These are phyloP conservation scores for Tortrix viridana DNA, from an alignment of 2,888 invertebrate species.

Conservation along the genomic window DNA sequence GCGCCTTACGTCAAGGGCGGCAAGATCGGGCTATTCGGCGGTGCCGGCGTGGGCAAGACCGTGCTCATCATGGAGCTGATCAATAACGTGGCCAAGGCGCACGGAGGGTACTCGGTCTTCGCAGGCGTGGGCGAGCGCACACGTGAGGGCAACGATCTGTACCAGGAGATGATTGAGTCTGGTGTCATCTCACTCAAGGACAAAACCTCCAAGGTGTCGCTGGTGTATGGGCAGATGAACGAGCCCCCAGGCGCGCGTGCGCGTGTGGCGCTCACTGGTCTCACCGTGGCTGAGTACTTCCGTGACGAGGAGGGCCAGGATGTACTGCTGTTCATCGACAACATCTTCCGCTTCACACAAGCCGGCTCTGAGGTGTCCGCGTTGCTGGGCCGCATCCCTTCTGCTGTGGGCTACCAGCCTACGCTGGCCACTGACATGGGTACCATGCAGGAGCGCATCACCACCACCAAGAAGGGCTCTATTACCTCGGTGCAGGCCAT, in stretches of 20 bases:
- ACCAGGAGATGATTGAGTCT: constrained; percentile 98
- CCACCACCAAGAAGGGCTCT: constrained; percentile 95
- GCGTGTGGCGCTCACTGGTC: constrained; percentile 95
- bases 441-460: constrained; percentile 98
- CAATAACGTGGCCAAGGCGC: constrained; percentile 97
- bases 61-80: constrained; percentile 98
- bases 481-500: constrained; percentile 95
- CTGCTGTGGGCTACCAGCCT: constrained; percentile 98
- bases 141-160: constrained; percentile 98
- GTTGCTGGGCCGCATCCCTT: constrained; percentile 97
- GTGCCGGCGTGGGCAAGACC: constrained; percentile 98
- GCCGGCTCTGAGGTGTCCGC: constrained; percentile 96
- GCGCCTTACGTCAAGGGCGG: constrained; percentile 98
- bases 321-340: constrained; percentile 97
- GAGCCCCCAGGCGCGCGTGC: constrained; percentile 98
- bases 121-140: constrained; percentile 98
- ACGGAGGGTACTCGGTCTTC: constrained; percentile 98
- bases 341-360: constrained; percentile 97
- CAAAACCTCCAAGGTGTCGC: constrained; percentile 95
- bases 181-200: constrained; percentile 96
- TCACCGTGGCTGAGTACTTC: constrained; percentile 98
- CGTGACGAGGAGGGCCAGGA: constrained; percentile 97
- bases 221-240: constrained; percentile 99
- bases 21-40: constrained; percentile 97
- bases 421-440: constrained; percentile 99